A percentile compares a stretch with the other conserved stretches of the same genome.
Evolutionary conservation across 2,797 vertebrate genomes (phyloP).

Genomic region (Rachycentron canadum): DNA sequence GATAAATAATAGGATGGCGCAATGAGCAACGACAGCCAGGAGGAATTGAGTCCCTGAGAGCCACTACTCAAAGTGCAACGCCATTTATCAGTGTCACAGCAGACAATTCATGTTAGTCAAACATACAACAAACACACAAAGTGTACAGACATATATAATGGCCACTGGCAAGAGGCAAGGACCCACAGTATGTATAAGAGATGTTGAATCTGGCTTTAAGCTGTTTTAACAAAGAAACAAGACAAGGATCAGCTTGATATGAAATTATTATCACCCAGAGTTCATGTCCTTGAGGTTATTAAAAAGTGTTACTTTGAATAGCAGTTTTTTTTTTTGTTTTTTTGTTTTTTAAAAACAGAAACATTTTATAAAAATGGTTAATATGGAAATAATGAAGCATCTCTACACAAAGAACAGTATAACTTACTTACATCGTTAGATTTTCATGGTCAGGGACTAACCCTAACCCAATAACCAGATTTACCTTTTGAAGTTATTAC

Average conservation of each 20-base stretch:
- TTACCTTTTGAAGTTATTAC: not conserved
- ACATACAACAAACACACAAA: constrained; percentile 46
- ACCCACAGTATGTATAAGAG: constrained; percentile 20
- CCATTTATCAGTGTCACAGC: constrained; percentile 81
- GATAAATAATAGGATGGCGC: constrained; percentile 77
- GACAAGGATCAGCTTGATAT: constrained; percentile 3
- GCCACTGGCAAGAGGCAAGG: constrained; percentile 33
- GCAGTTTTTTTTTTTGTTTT: not conserved
- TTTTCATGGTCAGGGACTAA: constrained; percentile 1
- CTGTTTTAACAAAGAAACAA: constrained; percentile 10
- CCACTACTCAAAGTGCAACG: constrained; percentile 63
- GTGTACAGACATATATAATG: constrained; percentile 14
- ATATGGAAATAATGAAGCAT: not conserved
- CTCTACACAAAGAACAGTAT: not conserved
- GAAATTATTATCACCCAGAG: constrained; percentile 28
- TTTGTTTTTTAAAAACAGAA: not conserved
- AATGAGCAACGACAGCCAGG: constrained; percentile 73
- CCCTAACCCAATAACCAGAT: constrained; percentile 3
- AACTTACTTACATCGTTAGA: not conserved
- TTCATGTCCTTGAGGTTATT: not conserved
- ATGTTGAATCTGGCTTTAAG: constrained; percentile 32
- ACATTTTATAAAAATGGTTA: not conserved
- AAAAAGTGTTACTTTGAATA: constrained; percentile 13
- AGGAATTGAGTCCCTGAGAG: constrained; percentile 65
- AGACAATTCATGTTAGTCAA: constrained; percentile 58